These are phyloP conservation scores for Eumaeus atala DNA, from an alignment of 1,140 invertebrate species.

Conservation along the genomic window DNA sequence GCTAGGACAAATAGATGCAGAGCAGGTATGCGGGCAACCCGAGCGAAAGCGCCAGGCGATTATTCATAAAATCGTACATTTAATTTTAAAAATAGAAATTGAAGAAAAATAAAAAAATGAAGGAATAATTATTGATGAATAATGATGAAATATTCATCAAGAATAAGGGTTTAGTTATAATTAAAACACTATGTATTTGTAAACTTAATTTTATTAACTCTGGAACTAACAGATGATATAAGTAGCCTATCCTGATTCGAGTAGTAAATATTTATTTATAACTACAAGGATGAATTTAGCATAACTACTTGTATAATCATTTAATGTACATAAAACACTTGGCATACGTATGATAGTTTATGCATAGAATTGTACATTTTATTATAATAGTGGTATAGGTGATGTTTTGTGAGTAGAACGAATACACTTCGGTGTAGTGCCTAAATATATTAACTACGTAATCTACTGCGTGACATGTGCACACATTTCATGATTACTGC, in stretches of 20 bases:
- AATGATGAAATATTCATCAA: neutral
- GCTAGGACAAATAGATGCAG: too few species aligned
- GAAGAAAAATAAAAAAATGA: too few species aligned
- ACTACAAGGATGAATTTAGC: conserved; percentile 68
- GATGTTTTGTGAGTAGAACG: neutral
- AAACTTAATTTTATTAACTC: conserved; percentile 74
- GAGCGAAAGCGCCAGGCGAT: too few species aligned
- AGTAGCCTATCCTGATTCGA: conserved; percentile 70
- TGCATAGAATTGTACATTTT: too few species aligned
- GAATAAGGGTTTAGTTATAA: conserved; percentile 24
- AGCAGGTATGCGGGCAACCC: too few species aligned
- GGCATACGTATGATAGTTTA: conserved; percentile 37
- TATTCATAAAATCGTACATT: too few species aligned
- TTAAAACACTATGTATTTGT: conserved; percentile 52
- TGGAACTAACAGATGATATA: conserved; percentile 72
- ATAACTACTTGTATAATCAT: conserved; percentile 26
- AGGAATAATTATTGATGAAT: neutral
- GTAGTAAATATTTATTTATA: conserved; percentile 68
- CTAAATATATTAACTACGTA: too few species aligned
- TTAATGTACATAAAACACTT: conserved; percentile 26
- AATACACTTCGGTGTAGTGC: too few species aligned
- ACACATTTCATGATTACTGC: too few species aligned
- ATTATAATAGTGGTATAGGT: conserved; percentile 1
- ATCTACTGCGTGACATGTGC: too few species aligned
- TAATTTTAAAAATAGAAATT: too few species aligned